phyloP scores from a whole-genome alignment of 2,113 vertebrate species.

The Heterochromis multidens region DNA sequence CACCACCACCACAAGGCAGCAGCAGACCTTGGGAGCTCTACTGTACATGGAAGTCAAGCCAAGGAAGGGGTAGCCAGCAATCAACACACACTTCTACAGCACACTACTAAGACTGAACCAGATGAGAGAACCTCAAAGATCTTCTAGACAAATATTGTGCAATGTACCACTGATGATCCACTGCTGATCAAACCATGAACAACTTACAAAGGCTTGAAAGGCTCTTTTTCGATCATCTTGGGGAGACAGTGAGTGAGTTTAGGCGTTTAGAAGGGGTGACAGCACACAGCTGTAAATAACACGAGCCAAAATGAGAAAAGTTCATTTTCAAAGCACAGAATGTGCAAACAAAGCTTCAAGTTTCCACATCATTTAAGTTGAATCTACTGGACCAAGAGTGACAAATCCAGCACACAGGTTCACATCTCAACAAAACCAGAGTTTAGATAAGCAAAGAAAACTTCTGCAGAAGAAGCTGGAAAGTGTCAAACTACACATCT shows the following conservation, averaged over 20 bases:
- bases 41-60: neutral
- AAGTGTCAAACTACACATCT: neutral
- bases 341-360: neutral
- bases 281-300: accelerated
- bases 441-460: neutral
- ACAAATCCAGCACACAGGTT: neutral
- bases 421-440: neutral
- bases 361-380: neutral
- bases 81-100: neutral
- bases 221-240: neutral
- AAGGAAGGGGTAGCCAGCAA: neutral
- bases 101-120: neutral
- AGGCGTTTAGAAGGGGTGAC: accelerated
- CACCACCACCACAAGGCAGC: neutral
- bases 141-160: neutral
- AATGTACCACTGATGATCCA: neutral
- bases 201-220: accelerated
- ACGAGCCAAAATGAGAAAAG: accelerated
- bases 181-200: accelerated
- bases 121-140: neutral
- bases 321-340: neutral
- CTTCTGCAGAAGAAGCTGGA: neutral
- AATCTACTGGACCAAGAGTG: neutral
- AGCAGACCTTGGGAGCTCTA: neutral
- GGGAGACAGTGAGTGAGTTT: neutral